phyloP scores from a whole-genome alignment of 2,888 invertebrate genomes.

The Choreutis nemorana region DNA sequence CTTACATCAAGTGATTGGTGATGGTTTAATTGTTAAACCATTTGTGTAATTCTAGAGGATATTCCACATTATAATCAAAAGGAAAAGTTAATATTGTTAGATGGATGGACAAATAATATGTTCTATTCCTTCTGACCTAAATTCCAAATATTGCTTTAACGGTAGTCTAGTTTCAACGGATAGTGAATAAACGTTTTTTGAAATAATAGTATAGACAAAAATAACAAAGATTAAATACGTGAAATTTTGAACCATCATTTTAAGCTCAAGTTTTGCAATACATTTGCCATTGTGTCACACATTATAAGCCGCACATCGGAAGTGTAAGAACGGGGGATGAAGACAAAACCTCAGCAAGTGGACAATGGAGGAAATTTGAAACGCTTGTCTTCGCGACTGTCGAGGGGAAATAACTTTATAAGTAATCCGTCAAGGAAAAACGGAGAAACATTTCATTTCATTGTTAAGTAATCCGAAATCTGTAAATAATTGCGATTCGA shows the following conservation, averaged over 20 bases:
- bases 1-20: too few species aligned
- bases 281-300: constrained; percentile 19
- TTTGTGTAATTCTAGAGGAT: too few species aligned
- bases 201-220: not conserved
- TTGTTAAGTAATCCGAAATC: constrained; percentile 6
- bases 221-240: not conserved
- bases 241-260: not conserved
- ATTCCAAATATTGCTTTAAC: too few species aligned
- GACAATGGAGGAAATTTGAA: constrained; percentile 58
- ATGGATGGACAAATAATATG: too few species aligned
- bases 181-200: too few species aligned
- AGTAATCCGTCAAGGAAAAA: constrained; percentile 36
- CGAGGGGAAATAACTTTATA: constrained; percentile 21
- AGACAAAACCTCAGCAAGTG: constrained; percentile 65
- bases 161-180: too few species aligned
- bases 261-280: too few species aligned
- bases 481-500: too few species aligned
- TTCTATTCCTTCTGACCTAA: too few species aligned
- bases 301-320: constrained; percentile 30
- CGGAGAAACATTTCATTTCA: constrained; percentile 6
- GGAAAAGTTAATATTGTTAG: too few species aligned
- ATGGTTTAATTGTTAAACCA: too few species aligned
- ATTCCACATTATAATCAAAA: too few species aligned
- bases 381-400: constrained; percentile 52
- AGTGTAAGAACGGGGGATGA: constrained; percentile 42